These are phyloP conservation scores for Hystrix cristata DNA, from an alignment of 2,113 vertebrate species.

Conservation along the genomic window DNA sequence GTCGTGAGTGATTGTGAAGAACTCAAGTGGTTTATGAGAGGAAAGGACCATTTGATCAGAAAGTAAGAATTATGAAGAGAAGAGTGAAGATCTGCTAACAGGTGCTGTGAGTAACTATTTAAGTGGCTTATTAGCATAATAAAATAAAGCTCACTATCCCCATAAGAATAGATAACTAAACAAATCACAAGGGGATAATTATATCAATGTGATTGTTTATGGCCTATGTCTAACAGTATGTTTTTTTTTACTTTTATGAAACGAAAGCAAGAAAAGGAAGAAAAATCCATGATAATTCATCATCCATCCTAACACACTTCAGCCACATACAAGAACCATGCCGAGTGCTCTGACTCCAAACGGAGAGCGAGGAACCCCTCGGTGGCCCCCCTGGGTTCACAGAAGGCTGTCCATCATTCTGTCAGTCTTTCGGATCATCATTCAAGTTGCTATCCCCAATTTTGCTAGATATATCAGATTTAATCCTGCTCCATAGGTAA, in stretches of 20 bases:
- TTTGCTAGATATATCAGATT: conserved; percentile 79
- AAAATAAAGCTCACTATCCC: conserved; percentile 21
- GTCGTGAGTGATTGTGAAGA: background rate
- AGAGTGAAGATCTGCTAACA: background rate
- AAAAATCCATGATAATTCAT: conserved; percentile 54
- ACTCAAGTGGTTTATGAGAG: background rate
- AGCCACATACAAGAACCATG: conserved; percentile 59
- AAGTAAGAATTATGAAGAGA: background rate
- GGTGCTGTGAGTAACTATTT: background rate
- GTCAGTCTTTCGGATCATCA: conserved; percentile 77
- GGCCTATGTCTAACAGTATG: background rate
- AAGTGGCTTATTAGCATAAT: background rate
- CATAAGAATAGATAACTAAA: background rate
- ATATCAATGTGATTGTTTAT: background rate
- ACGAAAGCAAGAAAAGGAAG: conserved; percentile 53
- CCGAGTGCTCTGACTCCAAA: conserved; percentile 47
- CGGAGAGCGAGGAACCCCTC: conserved; percentile 62
- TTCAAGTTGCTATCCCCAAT: conserved; percentile 77
- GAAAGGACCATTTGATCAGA: background rate
- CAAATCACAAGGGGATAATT: background rate
- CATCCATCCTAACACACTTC: conserved; percentile 24
- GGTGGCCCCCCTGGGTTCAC: background rate
- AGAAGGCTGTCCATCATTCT: conserved; percentile 78
- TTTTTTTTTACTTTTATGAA: conserved; percentile 54
- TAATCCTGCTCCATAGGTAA: conserved; percentile 66